Evolutionary conservation across 2,888 invertebrate species (phyloP), one percentile per base, ranked within the genome.

Genomic region (Limnephilus marmoratus): DNA sequence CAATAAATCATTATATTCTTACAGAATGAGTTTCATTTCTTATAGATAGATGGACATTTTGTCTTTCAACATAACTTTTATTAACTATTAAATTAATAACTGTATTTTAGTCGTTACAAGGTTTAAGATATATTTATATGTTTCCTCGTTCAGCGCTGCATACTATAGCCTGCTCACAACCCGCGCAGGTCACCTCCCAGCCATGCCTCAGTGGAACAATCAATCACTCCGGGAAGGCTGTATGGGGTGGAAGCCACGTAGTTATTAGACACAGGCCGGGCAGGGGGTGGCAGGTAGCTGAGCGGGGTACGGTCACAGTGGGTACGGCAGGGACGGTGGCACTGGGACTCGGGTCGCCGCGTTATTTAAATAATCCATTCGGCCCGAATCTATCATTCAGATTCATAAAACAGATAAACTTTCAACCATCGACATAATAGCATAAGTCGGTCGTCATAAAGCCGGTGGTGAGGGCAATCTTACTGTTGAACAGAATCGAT

Each of bases 311-410:
- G n/a, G 68, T 18, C 18, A 24, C 18, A 18, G 7, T 7, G 68
- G 18, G 53, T 15, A 45, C 45, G 12, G 45, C 45, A 7, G 68
- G 68, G 68, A 2, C 24, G 68, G 68, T 68, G 68, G 68, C 68
- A 68, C 24, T 0, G 68, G 68, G 68, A 68, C 68, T 68, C 68
- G 24, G 68, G 24, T 68, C 24, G 68, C 68, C 68, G 68, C 68
- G 83, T 24, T 83, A 37, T 15, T 83, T 83, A 24, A 83, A 34
- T 83, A 83, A 34, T 83, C n/a, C 83, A 83, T 83, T 83, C 83
- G 83, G 83, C 41, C 37, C 45, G 24, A 86, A 86, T 86, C 86
- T 86, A 49, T 86, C 86, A 86, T 45, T 86, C 45, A 49, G 86
- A 86, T 86, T 45, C 29, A n/a, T 24, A 45, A 45, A 86, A 68